Conservation (phyloP, 2,797 vertebrate genomes). For the Neosilurus hyrtlii region DNA sequence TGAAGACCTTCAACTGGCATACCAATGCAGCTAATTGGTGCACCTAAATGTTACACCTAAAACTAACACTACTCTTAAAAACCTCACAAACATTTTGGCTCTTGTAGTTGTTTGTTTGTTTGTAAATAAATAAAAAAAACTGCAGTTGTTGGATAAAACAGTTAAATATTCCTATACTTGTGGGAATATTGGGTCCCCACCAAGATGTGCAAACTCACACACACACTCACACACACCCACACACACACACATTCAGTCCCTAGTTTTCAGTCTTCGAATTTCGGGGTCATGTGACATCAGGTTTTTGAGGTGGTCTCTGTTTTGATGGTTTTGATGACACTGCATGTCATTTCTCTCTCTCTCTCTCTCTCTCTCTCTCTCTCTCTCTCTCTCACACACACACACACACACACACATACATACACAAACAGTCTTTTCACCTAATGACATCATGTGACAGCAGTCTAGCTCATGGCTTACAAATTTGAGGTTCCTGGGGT, state of each 20-base stretch:
- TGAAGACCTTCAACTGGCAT: neutral
- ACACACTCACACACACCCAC: neutral
- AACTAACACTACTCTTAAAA: too few species aligned
- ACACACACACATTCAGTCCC: neutral
- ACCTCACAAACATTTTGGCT: neutral
- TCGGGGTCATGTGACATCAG: neutral
- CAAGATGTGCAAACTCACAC: neutral
- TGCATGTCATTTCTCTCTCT: neutral
- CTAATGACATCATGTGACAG: neutral
- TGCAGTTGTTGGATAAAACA: neutral
- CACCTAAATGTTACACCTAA: too few species aligned
- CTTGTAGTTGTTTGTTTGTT: neutral
- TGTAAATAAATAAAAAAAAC: neutral
- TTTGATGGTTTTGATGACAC: neutral
- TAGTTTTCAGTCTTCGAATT: neutral
- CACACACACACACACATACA: neutral
- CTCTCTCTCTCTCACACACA: neutral
- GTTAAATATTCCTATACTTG: neutral
- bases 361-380: neutral
- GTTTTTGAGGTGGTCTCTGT: neutral
- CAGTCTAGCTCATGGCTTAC: neutral
- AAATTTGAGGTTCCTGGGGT: neutral
- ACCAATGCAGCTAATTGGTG: too few species aligned
- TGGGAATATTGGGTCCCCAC: neutral
- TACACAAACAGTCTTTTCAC: neutral